These are phyloP conservation scores for Anoplopoma fimbria DNA, from an alignment of 2,113 vertebrate genomes.

Conservation along the genomic window DNA sequence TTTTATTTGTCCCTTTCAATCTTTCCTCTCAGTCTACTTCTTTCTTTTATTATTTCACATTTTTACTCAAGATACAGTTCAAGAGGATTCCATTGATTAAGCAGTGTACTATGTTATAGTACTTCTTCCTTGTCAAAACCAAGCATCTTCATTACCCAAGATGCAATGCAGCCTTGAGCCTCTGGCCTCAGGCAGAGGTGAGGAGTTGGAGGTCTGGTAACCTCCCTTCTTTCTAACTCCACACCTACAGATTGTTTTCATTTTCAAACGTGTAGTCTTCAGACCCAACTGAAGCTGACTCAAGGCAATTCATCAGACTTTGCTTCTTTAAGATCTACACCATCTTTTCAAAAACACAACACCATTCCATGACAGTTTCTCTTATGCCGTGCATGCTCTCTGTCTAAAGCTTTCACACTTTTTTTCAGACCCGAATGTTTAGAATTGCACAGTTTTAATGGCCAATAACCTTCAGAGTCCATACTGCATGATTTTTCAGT, in stretches of 20 bases:
- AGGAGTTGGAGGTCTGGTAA: not conserved
- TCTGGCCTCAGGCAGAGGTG: not conserved
- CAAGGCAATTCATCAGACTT: not conserved
- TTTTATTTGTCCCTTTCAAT: not conserved
- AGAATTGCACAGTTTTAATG: slow-evolving; percentile 41
- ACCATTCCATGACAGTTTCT: not conserved
- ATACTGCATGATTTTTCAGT: slow-evolving; percentile 57
- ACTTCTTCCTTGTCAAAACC: not conserved
- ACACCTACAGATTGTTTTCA: not conserved
- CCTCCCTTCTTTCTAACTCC: not conserved
- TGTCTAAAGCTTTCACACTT: not conserved
- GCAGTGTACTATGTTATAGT: not conserved
- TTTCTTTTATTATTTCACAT: not conserved
- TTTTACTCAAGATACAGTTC: not conserved
- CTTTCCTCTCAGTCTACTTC: not conserved
- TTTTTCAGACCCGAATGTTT: slow-evolving; percentile 23
- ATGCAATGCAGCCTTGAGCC: not conserved
- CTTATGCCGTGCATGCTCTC: not conserved
- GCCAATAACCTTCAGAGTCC: slow-evolving; percentile 60
- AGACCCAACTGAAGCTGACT: not conserved
- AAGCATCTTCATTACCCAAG: not conserved
- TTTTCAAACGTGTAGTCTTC: not conserved
- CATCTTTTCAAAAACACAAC: not conserved
- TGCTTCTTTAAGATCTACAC: not conserved
- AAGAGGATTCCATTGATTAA: not conserved